phyloP scores from a whole-genome alignment of 1,140 invertebrate genomes.

The Dryas iulia region DNA sequence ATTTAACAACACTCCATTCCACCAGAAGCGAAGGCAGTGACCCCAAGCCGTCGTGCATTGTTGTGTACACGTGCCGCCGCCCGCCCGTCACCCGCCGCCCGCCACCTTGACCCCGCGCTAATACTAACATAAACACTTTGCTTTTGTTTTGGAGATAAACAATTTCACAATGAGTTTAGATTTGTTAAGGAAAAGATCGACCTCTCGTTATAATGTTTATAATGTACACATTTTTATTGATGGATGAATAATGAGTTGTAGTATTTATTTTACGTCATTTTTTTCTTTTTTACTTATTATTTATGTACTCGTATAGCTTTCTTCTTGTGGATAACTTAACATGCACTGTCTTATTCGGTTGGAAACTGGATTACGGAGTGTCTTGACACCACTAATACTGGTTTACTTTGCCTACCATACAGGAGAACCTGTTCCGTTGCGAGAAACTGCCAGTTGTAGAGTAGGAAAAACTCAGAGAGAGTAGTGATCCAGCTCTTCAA shows the following conservation, averaged over 20 bases:
- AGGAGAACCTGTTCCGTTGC: too few relatives aligned
- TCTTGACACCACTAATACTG: too few relatives aligned
- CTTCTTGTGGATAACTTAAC: too few relatives aligned
- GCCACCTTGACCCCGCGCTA: constrained; percentile 8
- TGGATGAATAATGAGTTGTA: background rate
- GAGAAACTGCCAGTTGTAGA: too few relatives aligned
- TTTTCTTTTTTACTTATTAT: background rate
- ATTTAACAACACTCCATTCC: too few relatives aligned
- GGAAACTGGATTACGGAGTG: too few relatives aligned
- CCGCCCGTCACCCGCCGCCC: background rate
- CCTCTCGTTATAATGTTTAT: background rate
- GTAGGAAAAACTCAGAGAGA: too few relatives aligned
- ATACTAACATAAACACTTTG: background rate
- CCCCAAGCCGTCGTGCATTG: constrained; percentile 1
- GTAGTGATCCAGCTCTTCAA: too few relatives aligned
- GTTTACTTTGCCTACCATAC: too few relatives aligned
- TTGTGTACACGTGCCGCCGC: constrained; percentile 5
- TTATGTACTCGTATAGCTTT: too few relatives aligned
- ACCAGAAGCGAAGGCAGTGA: too few relatives aligned
- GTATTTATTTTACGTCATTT: background rate
- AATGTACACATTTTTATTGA: background rate
- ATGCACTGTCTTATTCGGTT: too few relatives aligned
- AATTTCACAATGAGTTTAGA: background rate
- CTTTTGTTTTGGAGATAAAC: background rate
- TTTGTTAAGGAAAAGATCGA: background rate